Conservation (phyloP, 2,888 invertebrate species). For the Neoaliturus tenellus region DNA sequence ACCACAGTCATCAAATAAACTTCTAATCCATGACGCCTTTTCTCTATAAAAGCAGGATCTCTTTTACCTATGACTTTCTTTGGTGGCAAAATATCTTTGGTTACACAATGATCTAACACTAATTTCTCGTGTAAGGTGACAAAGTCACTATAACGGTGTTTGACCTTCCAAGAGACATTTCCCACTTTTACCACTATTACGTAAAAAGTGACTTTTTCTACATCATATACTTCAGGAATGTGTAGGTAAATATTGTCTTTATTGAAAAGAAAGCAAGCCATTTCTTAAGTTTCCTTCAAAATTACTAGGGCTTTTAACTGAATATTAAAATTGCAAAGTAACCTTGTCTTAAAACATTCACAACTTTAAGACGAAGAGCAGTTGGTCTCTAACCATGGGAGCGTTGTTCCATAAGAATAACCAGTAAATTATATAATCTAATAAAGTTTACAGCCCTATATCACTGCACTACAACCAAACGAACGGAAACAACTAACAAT, state of each 20-base stretch:
- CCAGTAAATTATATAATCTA: no score
- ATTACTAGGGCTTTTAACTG: no score
- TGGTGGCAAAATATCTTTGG: constrained; percentile 91
- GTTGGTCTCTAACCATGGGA: no score
- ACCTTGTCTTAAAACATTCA: no score
- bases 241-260: constrained; percentile 80
- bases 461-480: no score
- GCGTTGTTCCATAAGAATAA: no score
- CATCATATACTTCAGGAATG: constrained; percentile 80
- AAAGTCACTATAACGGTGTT: constrained; percentile 94
- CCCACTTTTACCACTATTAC: constrained; percentile 82
- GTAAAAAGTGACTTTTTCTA: constrained; percentile 82
- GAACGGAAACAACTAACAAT: no score
- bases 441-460: no score
- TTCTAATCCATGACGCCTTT: constrained; percentile 86
- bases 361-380: no score
- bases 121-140: constrained; percentile 90
- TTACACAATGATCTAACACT: constrained; percentile 86
- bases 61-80: constrained; percentile 96
- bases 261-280: constrained; percentile 86
- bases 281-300: no score
- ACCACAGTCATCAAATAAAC: constrained; percentile 88
- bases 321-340: no score
- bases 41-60: constrained; percentile 91
- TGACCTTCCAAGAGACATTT: constrained; percentile 87